A percentile compares a stretch with the other conserved stretches of the same genome.
Conservation (phyloP, 53 echinoderm and acorn worm species). For the Mesocentrotus franciscanus region DNA sequence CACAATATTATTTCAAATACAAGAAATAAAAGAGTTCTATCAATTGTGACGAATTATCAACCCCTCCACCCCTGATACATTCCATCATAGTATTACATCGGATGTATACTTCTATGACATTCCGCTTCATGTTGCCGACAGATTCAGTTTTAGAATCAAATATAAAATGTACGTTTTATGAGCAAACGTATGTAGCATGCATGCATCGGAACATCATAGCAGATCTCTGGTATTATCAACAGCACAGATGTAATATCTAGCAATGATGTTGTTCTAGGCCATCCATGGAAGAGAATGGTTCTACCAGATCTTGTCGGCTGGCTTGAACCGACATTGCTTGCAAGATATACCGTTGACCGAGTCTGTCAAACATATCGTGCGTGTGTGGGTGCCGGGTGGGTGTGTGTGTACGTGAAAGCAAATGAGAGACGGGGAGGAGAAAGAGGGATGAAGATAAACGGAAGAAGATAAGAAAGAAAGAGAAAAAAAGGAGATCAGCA, state of each 20-base stretch:
- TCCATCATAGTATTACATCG: not conserved
- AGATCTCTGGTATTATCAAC: constrained; percentile 1
- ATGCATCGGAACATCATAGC: not conserved
- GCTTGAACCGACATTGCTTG: constrained; percentile 38
- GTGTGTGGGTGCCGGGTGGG: constrained; percentile 36
- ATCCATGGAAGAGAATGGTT: constrained; percentile 21
- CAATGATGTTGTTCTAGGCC: constrained; percentile 61
- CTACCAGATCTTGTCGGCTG: constrained; percentile 46
- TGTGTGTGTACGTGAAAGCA: not conserved
- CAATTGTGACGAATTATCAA: not conserved
- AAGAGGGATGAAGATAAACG: not conserved
- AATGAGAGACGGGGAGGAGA: not conserved
- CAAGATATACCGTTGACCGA: constrained; percentile 23
- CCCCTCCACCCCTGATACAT: not conserved
- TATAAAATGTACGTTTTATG: not conserved
- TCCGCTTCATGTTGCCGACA: not conserved
- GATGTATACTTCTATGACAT: not conserved
- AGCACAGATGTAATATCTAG: constrained; percentile 60
- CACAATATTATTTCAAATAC: not conserved
- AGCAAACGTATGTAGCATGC: not conserved
- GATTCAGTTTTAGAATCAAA: not conserved
- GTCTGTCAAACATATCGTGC: not conserved
- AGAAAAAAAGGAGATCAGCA: not conserved
- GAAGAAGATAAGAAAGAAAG: not conserved
- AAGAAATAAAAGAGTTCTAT: not conserved